Evolutionary conservation across 1,140 invertebrate genomes (phyloP), one percentile per base, ranked within the genome.

Genomic region (Trypoxylus dichotomus): DNA sequence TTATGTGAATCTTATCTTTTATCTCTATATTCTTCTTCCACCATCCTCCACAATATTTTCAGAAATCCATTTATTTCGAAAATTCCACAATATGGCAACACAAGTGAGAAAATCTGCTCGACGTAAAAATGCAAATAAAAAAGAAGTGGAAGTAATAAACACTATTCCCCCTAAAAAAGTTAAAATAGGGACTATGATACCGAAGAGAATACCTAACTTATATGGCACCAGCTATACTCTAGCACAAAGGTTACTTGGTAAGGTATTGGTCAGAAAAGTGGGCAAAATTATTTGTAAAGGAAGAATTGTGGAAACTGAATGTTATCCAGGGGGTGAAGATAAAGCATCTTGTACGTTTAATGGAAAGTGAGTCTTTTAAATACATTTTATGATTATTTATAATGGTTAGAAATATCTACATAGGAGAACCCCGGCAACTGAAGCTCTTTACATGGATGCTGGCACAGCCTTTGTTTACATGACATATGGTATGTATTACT

Each of bases 401-500:
- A 42, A 63, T 27, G 5, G 21, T 24, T 47, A 74, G 15, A 3
- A 21, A 37, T 37, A 8, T 37, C 1, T 37, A 8, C 75, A 32
- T 58, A 92, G 89, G 86, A 82, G 89, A 79, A 94, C 94, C 15
- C 85, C 88, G 10, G 85, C 90, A 81, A 94, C 92, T 85, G 88
- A 90, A 82, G 92, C 94, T 3, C 94, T 95, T 93, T 96, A 92
- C 83, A 94, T 94, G 93, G 85, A 81, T 58, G 90, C 93, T 29
- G 94, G 94, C 15, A 95, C 94, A 32, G 88, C 90, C 47, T 95
- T 93, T 86, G 92, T 95, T 2, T 95, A 95, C 82, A 87, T 92
- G 75, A 95, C 93, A 15, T 95, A 95, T 86, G 94, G 94, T 81
- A 94, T 94, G 91, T 95, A 95, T 83, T 89, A 91, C 83, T 95